Percentiles rank a stretch among this genome's conserved stretches.
Evolutionary conservation across 2,797 vertebrate species (phyloP).

Genomic region (Tarsius wallacei): DNA sequence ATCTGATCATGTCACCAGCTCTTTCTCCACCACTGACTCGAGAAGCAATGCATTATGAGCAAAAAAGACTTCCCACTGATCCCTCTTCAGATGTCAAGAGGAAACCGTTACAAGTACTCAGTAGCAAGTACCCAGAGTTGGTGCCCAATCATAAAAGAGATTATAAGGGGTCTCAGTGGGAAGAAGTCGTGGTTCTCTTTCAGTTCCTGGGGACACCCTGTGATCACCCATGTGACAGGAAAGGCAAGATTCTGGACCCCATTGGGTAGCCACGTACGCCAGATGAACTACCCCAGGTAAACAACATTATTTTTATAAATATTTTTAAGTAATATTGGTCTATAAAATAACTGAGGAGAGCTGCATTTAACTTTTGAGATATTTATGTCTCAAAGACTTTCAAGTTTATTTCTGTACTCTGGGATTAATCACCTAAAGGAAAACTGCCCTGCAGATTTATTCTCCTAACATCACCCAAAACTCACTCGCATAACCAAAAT

Average conservation of each 20-base stretch:
- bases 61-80: not conserved
- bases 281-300: not conserved
- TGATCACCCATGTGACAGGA: not conserved
- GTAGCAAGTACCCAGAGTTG: not conserved
- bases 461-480: not conserved
- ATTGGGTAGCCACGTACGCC: no score
- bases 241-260: not conserved
- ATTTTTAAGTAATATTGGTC: not conserved
- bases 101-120: not conserved
- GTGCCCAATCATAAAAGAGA: not conserved
- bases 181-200: not conserved
- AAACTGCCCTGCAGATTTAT: not conserved
- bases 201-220: not conserved
- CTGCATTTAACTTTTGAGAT: not conserved
- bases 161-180: not conserved
- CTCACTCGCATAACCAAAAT: not conserved
- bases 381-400: not conserved
- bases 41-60: not conserved
- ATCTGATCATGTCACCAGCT: not conserved
- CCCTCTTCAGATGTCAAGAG: not conserved
- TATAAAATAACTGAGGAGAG: not conserved
- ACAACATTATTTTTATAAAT: not conserved
- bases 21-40: not conserved
- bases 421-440: not conserved
- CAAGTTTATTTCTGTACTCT: not conserved